Conservation (phyloP, 2,888 invertebrate species). For the Pharmacophagus antenor region DNA sequence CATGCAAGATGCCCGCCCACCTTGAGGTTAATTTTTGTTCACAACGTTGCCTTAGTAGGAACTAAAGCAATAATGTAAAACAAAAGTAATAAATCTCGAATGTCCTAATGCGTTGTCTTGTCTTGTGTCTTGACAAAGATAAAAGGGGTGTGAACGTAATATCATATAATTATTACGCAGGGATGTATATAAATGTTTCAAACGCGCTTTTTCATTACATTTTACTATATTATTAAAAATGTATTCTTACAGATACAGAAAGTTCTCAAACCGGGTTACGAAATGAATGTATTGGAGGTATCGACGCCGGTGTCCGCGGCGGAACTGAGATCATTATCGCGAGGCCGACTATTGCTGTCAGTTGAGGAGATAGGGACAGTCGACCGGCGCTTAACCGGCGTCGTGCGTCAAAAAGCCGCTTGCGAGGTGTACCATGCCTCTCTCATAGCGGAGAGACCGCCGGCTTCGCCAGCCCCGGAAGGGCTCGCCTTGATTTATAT, state of each 20-base stretch:
- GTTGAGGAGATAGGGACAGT: conserved; percentile 86
- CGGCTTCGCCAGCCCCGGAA: conserved; percentile 71
- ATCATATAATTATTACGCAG: too few relatives aligned
- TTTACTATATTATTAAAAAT: neutral
- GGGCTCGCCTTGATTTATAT: conserved; percentile 90
- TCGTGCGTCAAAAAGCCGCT: conserved; percentile 86
- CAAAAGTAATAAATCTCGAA: too few relatives aligned
- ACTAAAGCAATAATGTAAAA: too few relatives aligned
- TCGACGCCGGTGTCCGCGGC: conserved; percentile 88
- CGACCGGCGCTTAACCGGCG: conserved; percentile 84
- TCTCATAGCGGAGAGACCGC: conserved; percentile 77
- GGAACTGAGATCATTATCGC: conserved; percentile 87
- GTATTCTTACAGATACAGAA: conserved; percentile 75
- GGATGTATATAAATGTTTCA: too few relatives aligned
- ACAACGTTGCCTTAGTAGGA: too few relatives aligned
- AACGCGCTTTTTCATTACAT: too few relatives aligned
- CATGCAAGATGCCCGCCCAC: too few relatives aligned
- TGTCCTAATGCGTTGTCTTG: too few relatives aligned
- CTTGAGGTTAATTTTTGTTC: too few relatives aligned
- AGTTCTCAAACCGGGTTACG: conserved; percentile 87
- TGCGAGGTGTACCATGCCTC: conserved; percentile 91
- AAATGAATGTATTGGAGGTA: conserved; percentile 89
- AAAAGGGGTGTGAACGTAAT: too few relatives aligned
- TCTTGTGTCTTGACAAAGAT: too few relatives aligned
- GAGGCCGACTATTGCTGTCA: conserved; percentile 87